A percentile compares a stretch with the other conserved stretches of the same genome.
These are phyloP conservation scores for Parasteatoda lunata DNA, from an alignment of 2,888 invertebrate species.

Conservation along the genomic window DNA sequence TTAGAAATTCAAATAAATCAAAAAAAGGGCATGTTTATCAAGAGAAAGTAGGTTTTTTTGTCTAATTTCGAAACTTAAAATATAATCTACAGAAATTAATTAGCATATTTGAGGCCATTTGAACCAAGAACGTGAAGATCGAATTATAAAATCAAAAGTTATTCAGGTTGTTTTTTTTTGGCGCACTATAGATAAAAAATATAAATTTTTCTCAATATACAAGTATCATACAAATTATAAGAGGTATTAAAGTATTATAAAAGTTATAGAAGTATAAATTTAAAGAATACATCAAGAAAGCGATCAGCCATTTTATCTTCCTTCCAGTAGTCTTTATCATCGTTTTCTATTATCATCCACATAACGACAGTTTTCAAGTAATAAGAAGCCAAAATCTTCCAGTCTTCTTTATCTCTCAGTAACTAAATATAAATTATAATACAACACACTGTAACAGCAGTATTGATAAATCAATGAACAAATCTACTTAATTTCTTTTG, in stretches of 20 bases:
- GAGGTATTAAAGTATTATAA: background rate
- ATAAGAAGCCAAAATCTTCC: conserved; percentile 65
- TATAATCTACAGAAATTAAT: too few relatives aligned
- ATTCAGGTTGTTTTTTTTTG: background rate
- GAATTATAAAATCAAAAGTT: too few relatives aligned
- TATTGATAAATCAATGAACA: too few relatives aligned
- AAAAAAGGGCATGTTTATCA: too few relatives aligned
- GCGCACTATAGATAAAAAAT: background rate
- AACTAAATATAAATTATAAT: conserved; percentile 29
- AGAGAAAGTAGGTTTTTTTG: too few relatives aligned
- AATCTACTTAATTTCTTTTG: too few relatives aligned
- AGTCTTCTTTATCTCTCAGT: conserved; percentile 61
- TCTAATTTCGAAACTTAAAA: too few relatives aligned
- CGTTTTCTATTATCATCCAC: conserved; percentile 46
- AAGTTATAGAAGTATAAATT: background rate
- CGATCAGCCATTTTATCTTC: conserved; percentile 33
- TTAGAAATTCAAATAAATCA: too few relatives aligned
- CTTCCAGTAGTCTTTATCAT: conserved; percentile 32
- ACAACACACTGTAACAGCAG: too few relatives aligned
- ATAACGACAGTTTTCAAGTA: conserved; percentile 68
- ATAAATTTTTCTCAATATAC: background rate
- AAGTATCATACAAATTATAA: background rate
- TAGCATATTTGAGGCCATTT: too few relatives aligned
- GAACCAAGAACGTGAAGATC: too few relatives aligned
- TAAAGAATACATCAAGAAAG: conserved; percentile 42